Evolutionary conservation across 2,888 invertebrate genomes (phyloP), one percentile per base, ranked within the genome.

Genomic region (Andricus curvator): DNA sequence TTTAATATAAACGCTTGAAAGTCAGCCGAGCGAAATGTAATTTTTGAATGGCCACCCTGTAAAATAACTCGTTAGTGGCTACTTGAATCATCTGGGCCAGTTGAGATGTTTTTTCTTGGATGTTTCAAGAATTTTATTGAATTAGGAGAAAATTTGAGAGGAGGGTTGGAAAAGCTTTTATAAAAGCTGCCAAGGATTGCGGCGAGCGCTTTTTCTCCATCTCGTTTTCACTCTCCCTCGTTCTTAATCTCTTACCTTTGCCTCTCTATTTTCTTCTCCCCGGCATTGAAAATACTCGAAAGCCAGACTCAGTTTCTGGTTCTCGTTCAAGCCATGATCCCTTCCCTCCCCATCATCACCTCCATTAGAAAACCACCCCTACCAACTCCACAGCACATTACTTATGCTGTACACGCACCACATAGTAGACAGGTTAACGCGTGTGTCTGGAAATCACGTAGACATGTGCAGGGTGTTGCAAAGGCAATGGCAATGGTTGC

Each of bases 391-490:
- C 13, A 33, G 44, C 64, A 60, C 68, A 81, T 81, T 81, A 81
- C 79, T 78, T 79, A 81, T 81, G 81, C 81, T 76, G 66, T 37
- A 67, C 81, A 74, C 77, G 79, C 78, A 66, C 41, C 79, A 66
- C 77, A 80, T 66, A 77, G 79, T 80, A 74, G 84, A 85, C 82
- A 82, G 82, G 80, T 85, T 84, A 85, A 84, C 81, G 83, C 82
- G 81, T 82, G 83, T 80, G 80, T 84, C 82, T 82, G 77, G 82
- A 83, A 83, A 83, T 84, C 82, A 80, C 81, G 81, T 79, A 80
- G 80, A 15, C 70, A 79, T 78, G 78, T 80, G 80, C 79, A 64
- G 67, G 56, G 80, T 79, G 81, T 80, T 78, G 79, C 76, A 64
- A 82, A 79, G 37, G 37, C 78, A n/a, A 65, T 65, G 78, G 78